Conservation (phyloP, 1,140 invertebrate genomes). For the Nephila pilipes region DNA sequence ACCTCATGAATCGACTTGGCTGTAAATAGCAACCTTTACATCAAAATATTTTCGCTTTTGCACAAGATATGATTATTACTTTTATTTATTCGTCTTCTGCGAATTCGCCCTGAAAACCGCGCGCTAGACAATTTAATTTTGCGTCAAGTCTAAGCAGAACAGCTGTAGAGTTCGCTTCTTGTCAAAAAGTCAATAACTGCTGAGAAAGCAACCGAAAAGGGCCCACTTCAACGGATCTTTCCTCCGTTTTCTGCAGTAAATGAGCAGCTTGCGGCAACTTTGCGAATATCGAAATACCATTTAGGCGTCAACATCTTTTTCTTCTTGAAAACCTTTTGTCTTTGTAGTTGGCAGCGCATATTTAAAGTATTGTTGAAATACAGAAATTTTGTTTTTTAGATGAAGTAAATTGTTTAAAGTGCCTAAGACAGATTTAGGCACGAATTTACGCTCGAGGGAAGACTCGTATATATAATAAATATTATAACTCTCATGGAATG, state of each 20-base stretch:
- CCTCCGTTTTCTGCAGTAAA: background rate
- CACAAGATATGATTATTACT: too few species aligned
- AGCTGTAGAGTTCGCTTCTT: constrained; percentile 37
- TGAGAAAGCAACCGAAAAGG: background rate
- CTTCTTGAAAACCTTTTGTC: background rate
- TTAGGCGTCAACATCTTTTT: background rate
- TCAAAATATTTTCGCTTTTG: too few species aligned
- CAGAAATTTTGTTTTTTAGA: background rate
- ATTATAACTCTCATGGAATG: too few species aligned
- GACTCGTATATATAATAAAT: too few species aligned
- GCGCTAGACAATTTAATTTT: background rate
- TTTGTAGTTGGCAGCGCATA: background rate
- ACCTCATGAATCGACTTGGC: too few species aligned
- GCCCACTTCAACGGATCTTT: background rate
- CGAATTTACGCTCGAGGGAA: background rate
- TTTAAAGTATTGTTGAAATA: background rate
- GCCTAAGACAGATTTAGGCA: background rate
- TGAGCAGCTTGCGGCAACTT: background rate
- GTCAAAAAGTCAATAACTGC: constrained; percentile 41
- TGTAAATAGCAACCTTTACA: too few species aligned
- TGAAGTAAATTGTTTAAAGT: background rate
- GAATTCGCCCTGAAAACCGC: background rate
- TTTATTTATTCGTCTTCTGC: too few species aligned
- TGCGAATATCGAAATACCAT: background rate
- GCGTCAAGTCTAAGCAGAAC: background rate